Base-by-base conservation (phyloP, 2,113 vertebrate genomes). In the Chaenogobius annularis region DNA sequence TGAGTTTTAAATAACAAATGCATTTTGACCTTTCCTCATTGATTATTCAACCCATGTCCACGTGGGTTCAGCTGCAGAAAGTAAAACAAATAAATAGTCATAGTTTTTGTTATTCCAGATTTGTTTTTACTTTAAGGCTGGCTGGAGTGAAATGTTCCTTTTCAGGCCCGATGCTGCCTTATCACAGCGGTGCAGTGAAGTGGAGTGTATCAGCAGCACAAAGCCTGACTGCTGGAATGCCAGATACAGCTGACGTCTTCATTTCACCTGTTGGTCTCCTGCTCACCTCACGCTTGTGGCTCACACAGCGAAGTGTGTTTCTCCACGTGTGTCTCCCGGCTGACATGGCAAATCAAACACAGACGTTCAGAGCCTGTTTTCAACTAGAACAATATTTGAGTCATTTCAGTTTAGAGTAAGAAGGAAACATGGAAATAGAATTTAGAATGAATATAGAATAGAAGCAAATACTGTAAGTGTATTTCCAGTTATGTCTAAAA, bases 211-310 rank as follows among this genome's bases (percentile, higher is more conserved):
- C 82, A 67, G 80, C 85, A 87, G 81, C 84, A 89, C 79, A 86
- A 75, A 83, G 81, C 79, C 86, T 77, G 79, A 73, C 78, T 74
- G 43, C 83, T 88, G 79, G 71, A 73, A 78, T 84, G 85, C 72
- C 76, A 84, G 87, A 89, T 86, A 79, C 88, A 81, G 73, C 78
- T 83, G 87, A 90, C 87, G 43, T 87, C 84, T 91, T 90, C 79
- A 90, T 88, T 83, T 72, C 68, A 77, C 87, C 75, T 47, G 52
- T 22, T 71, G 46, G 69, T 47, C 52, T 78, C 79, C 37, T 66
- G 43, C 71, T 47, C 44, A 64, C 26, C 48, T 75, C 71, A 47
- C 59, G 67, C 75, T 70, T 10, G 5, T 1, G 1, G 14, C 47
- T 48, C 47, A 17, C 52, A 20, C 52, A 20, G 52, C n/a, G 1